A percentile compares a stretch with the other conserved stretches of the same genome.
These are phyloP conservation scores for Resseliella maxima DNA, from an alignment of 2,888 invertebrate species.

Conservation along the genomic window DNA sequence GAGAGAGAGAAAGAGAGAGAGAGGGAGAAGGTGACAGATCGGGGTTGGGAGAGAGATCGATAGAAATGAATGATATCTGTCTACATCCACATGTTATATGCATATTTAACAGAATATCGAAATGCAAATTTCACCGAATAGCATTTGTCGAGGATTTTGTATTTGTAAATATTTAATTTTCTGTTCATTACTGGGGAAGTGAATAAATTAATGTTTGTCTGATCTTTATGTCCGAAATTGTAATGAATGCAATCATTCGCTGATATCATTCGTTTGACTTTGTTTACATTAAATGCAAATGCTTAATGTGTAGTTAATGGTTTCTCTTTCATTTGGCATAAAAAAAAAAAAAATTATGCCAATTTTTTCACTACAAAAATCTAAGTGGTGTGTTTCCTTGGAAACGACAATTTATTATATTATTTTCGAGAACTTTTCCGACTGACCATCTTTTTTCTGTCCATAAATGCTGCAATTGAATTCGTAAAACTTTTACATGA, in stretches of 20 bases:
- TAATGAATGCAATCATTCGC: background rate
- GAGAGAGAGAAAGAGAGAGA: too few relatives aligned
- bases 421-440: background rate
- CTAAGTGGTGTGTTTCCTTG: background rate
- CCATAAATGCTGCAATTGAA: background rate
- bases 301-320: background rate
- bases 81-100: background rate
- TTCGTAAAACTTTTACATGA: background rate
- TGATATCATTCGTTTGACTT: background rate
- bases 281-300: background rate
- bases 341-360: too few relatives aligned
- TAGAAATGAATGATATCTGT: too few relatives aligned
- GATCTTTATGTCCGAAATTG: background rate
- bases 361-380: too few relatives aligned
- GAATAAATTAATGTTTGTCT: constrained; percentile 22
- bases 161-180: constrained; percentile 30
- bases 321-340: too few relatives aligned
- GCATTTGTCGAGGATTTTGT: background rate
- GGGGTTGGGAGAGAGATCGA: too few relatives aligned
- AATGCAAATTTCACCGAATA: background rate
- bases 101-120: background rate
- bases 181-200: background rate
- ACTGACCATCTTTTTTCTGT: background rate
- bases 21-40: too few relatives aligned
- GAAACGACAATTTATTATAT: background rate